phyloP scores from a whole-genome alignment of 2,888 invertebrate species.

The Melanostoma mellinum region DNA sequence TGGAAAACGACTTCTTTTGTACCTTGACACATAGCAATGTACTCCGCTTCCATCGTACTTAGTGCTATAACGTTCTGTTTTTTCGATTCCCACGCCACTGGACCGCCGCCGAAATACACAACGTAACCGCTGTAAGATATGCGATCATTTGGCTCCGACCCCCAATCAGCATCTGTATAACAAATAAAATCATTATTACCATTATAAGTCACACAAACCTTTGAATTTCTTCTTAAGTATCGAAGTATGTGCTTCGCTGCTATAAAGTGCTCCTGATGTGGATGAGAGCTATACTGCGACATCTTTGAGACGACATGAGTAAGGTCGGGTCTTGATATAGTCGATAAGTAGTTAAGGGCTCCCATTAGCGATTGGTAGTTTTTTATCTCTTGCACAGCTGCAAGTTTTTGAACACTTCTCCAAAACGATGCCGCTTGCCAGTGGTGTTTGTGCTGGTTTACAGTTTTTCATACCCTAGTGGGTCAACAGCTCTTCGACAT shows the following conservation, averaged over 20 bases:
- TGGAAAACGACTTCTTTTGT: background rate
- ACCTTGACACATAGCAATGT: too few species aligned
- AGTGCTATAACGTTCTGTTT: conserved; percentile 35
- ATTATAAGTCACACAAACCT: conserved; percentile 20
- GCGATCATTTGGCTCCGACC: conserved; percentile 50
- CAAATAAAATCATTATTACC: conserved; percentile 39
- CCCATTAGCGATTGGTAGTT: conserved; percentile 59
- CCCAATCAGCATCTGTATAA: conserved; percentile 18
- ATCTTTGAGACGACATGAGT: too few species aligned
- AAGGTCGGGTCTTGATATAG: too few species aligned
- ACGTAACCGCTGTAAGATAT: conserved; percentile 57
- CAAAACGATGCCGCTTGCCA: conserved; percentile 28
- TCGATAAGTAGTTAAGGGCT: background rate
- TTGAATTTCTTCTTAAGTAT: background rate
- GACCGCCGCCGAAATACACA: conserved; percentile 41
- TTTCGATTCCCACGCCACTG: conserved; percentile 67
- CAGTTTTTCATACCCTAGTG: too few species aligned
- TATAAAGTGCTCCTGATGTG: too few species aligned
- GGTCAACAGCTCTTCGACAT: background rate
- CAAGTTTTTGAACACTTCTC: conserved; percentile 33
- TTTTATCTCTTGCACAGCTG: conserved; percentile 19
- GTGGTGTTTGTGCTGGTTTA: too few species aligned
- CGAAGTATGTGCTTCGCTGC: too few species aligned
- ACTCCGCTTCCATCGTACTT: too few species aligned
- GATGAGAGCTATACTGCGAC: too few species aligned